Base-by-base conservation (phyloP, 2,888 invertebrate species). In the Amphimallon solstitiale region DNA sequence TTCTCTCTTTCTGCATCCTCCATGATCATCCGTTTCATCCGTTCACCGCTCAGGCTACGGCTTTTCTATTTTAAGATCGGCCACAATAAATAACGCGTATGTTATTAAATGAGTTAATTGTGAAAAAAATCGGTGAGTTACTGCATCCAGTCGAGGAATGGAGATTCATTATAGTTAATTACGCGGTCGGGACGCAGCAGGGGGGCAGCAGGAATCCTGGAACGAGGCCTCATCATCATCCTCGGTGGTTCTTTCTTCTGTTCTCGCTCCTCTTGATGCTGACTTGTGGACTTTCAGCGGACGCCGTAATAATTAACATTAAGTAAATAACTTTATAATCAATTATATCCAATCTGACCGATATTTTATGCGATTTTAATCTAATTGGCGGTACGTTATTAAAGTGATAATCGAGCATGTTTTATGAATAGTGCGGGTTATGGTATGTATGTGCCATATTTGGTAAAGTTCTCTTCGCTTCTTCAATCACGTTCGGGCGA, bases 161-260 rank as follows among this genome's bases (percentile, higher is more conserved):
- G 61, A 61, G 59, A 66, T 66, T 66, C 66, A 66, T 66, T 61
- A 66, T 62, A 60, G 23, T 66, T 66, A 66, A 66, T 66, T 66
- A 49, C 62, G 7, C 29, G 38, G 35, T 46, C 34, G 35, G 14
- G 19, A 37, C 66, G 51, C 66, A 66, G 61, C 62, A 46, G 61
- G 66, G 35, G 54, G 37, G n/a, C 14, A 29, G 10, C 56, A 2
- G 34, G 56, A 59, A 59, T 43, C 56, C 43, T 29, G 43, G 45
- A 29, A 59, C 43, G 56, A 59, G n/a, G n/a, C n/a, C n/a, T 59
- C 43, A 43, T 15, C 23, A 23, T 23, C 23, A 23, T 23, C 29
- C 5, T 5, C 29, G 29, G 29, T 29, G 29, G 29, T 5, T 29
- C n/a, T 29, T 29, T 29, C 29, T 29, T 5, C 9, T 29, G 7